Conservation (phyloP, 2,797 vertebrate genomes). For the Tenualosa thibaudeaui region DNA sequence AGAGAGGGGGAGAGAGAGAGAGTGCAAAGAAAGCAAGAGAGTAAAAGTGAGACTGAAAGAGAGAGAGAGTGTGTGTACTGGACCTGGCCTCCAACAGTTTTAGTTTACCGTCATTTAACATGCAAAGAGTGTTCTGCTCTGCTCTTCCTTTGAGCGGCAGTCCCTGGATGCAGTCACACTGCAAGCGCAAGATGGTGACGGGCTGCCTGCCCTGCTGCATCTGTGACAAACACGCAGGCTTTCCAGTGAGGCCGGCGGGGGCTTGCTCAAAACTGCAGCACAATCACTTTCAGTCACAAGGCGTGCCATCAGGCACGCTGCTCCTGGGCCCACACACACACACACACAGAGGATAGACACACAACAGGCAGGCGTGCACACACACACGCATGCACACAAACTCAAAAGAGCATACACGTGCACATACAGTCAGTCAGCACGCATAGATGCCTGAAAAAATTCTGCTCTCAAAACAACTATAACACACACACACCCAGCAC, state of each 20-base stretch:
- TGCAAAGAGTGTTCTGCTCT: background rate
- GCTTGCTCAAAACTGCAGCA: constrained; percentile 34
- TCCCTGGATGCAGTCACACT: constrained; percentile 15
- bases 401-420: background rate
- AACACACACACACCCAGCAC: background rate
- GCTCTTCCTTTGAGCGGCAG: background rate
- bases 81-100: background rate
- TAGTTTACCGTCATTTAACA: background rate
- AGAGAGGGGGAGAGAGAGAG: background rate
- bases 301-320: constrained; percentile 17
- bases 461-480: background rate
- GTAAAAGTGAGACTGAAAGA: background rate
- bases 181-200: background rate
- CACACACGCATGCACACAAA: background rate
- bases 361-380: background rate
- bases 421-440: background rate
- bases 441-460: background rate
- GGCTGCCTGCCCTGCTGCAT: background rate
- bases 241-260: constrained; percentile 26
- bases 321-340: constrained; percentile 1
- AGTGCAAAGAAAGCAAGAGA: background rate
- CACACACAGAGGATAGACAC: background rate
- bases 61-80: background rate
- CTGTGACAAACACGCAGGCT: constrained; percentile 13
- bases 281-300: constrained; percentile 43